Evolutionary conservation across 2,113 vertebrate genomes (phyloP), one percentile per base, ranked within the genome.

Genomic region (Entomyzon cyanotis): DNA sequence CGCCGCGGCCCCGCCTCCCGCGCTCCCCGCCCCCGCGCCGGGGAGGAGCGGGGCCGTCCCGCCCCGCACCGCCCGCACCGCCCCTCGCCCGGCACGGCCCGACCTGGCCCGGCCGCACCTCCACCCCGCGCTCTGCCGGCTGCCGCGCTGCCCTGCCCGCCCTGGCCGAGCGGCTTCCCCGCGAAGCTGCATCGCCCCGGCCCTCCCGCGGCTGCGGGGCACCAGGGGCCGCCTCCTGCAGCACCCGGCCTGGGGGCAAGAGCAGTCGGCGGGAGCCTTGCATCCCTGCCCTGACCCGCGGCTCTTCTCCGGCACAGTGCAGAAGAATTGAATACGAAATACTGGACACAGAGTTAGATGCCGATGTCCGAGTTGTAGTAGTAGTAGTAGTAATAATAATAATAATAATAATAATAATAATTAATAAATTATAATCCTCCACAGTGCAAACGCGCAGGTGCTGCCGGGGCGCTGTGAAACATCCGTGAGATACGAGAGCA

Each of bases 251-350:
- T 13, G 7, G 2, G 12, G 10, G 5, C 4, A 10, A 35, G 39
- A 35, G 24, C 8, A 22, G 23, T 8, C 22, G 1, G 9, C 3
- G 2, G 1, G 3, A 7, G 1, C 37, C 52, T n/a, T 4, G 20
- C 27, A 8, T 41, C 15, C 31, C 5, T 23, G 33, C 14, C 27
- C 21, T 9, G 49, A 24, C 15, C 31, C 50, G 2, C 18, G 21
- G 41, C 9, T 65, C 10, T 64, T 2, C 10, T 42, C 20, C 3
- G 14, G 50, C 28, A 22, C 41, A 31, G n/a, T 27, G 46, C 50
- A 52, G 33, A 33, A 39, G 14, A 47, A 19, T 13, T 44, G 15
- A 23, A 49, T 31, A 47, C 44, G 4, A 58, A 58, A 13, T 7
- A 15, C 11, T 7, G 5, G 31, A 35, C 53, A 1, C 17, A 4